These are phyloP conservation scores for Nilaparvata lugens DNA, from an alignment of 1,140 invertebrate species.

Conservation along the genomic window DNA sequence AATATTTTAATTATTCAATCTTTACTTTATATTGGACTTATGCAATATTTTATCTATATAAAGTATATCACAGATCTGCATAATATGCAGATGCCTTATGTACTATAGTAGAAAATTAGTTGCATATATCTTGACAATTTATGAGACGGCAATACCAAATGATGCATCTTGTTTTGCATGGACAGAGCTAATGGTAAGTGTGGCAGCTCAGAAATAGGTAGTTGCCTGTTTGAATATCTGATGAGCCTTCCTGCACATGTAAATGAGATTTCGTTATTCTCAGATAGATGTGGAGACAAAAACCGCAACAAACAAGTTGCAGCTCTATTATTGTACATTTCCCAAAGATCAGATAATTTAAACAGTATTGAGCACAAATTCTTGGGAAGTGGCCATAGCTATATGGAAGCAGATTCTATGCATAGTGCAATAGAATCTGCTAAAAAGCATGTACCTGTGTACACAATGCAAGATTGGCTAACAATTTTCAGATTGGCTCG, in stretches of 20 bases:
- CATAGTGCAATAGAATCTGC: conserved; percentile 22
- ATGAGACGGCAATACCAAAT: not conserved
- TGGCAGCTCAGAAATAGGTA: conserved; percentile 12
- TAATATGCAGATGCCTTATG: too few relatives aligned
- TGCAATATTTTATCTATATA: too few relatives aligned
- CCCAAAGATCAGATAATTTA: conserved; percentile 3
- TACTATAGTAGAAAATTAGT: conserved; percentile 23
- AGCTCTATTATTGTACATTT: conserved; percentile 8
- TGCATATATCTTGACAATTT: conserved; percentile 9
- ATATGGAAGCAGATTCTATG: conserved; percentile 36
- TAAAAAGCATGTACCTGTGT: not conserved
- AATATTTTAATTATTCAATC: too few relatives aligned
- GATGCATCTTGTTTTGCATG: conserved; percentile 15
- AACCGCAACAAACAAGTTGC: conserved; percentile 13
- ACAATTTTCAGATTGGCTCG: too few relatives aligned
- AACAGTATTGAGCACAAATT: conserved; percentile 28
- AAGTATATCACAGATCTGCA: too few relatives aligned
- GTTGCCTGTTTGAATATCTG: conserved; percentile 10
- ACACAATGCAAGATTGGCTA: not conserved
- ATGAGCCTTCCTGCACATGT: conserved; percentile 1
- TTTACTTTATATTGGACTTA: too few relatives aligned
- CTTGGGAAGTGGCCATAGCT: conserved; percentile 35
- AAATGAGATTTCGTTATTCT: conserved; percentile 13
- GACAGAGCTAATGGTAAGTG: conserved; percentile 12
- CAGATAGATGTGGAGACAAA: conserved; percentile 18